Percentiles rank a stretch among this genome's conserved stretches.
phyloP scores from a whole-genome alignment of 2,888 invertebrate genomes.

The Branchipolynoe longqiensis region DNA sequence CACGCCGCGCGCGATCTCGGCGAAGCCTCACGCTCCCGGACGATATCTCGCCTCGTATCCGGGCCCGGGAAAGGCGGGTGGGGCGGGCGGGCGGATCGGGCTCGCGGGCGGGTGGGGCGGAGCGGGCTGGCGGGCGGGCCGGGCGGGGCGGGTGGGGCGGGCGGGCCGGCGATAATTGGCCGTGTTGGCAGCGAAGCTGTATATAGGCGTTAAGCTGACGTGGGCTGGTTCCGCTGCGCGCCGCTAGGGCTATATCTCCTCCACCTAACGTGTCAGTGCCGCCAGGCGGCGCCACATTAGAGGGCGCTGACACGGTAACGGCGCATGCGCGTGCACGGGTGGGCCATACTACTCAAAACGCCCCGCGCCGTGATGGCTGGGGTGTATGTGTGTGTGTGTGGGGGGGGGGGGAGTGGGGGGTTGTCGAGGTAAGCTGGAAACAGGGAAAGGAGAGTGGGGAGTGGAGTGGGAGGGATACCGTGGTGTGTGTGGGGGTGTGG shows the following conservation, averaged over 20 bases:
- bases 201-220: slow-evolving; percentile 20
- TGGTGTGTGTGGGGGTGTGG: no score
- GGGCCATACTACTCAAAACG: no score
- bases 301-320: slow-evolving; percentile 30
- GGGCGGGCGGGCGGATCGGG: background rate
- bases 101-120: background rate
- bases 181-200: slow-evolving; percentile 41
- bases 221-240: background rate
- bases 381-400: no score
- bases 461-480: no score
- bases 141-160: background rate
- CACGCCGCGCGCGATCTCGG: background rate
- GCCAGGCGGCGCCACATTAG: background rate
- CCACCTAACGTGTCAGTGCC: slow-evolving; percentile 38
- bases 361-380: no score
- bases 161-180: slow-evolving; percentile 12
- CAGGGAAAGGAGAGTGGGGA: no score
- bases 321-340: no score
- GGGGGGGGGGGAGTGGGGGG: no score
- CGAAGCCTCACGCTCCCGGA: slow-evolving; percentile 24
- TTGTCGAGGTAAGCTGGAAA: no score
- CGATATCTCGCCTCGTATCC: slow-evolving; percentile 40
- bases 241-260: background rate
- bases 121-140: background rate
- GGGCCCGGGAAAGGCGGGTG: no score